Evolutionary conservation across 30 jellyfish, hydroid and myxozoan species (phyloP).

Genomic region (Catostylus mosaicus): DNA sequence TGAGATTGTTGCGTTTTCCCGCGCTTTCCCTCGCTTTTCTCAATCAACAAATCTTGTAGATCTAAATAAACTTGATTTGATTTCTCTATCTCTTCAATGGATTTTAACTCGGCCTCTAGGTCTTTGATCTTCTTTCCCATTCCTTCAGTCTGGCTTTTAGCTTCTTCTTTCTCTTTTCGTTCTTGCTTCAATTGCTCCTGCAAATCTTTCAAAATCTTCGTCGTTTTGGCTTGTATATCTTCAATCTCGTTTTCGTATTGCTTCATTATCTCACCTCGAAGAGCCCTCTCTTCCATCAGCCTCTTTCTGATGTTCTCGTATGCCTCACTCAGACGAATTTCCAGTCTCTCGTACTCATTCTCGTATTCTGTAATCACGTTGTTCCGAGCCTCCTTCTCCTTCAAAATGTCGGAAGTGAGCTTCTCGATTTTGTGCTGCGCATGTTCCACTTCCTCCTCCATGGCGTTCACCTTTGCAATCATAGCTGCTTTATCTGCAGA

Average conservation of each 20-base stretch:
- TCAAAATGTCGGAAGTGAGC: constrained; percentile 28
- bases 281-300: constrained; percentile 63
- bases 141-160: constrained; percentile 11
- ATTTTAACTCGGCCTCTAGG: constrained; percentile 30
- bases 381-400: constrained; percentile 52
- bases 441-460: constrained; percentile 56
- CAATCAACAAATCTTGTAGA: not conserved
- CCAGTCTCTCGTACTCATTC: constrained; percentile 63
- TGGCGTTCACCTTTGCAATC: constrained; percentile 54
- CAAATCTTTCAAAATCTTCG: constrained; percentile 44
- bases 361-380: constrained; percentile 60
- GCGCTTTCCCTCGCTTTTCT: constrained; percentile 6
- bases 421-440: constrained; percentile 13
- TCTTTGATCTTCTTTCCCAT: constrained; percentile 23
- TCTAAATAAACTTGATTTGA: not conserved
- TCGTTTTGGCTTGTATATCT: constrained; percentile 59
- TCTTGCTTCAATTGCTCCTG: constrained; percentile 65
- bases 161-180: constrained; percentile 61
- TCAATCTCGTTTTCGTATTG: constrained; percentile 67
- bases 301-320: constrained; percentile 68
- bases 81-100: constrained; percentile 37
- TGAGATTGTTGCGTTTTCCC: not conserved
- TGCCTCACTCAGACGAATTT: constrained; percentile 67
- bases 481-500: constrained; percentile 47
- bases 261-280: constrained; percentile 60